Evolutionary conservation across 1,140 invertebrate species (phyloP), one percentile per base, ranked within the genome.

Genomic region (Cylas formicarius): DNA sequence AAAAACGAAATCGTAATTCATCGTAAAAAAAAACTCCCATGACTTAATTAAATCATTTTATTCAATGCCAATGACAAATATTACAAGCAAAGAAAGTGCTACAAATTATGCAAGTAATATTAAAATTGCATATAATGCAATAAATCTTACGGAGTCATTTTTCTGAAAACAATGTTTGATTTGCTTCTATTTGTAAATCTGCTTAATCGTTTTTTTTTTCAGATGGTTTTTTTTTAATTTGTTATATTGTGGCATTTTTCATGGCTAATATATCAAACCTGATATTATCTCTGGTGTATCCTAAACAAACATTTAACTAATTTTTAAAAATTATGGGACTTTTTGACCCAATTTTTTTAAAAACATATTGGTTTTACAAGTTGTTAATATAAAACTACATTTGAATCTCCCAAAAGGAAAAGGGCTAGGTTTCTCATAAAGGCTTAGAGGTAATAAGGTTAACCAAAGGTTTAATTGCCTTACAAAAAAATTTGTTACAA

Each of bases 221-320:
- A 5, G 29, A 5, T 6, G n/a, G n/a, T n/a, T n/a, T n/a, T n/a
- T n/a, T n/a, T n/a, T n/a, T n/a, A n/a, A n/a, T n/a, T n/a, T n/a
- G n/a, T n/a, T n/a, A n/a, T n/a, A n/a, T n/a, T n/a, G n/a, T n/a
- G n/a, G n/a, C n/a, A n/a, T n/a, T n/a, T n/a, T n/a, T n/a, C n/a
- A n/a, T n/a, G n/a, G 7, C 18, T 5, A 31, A 31, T 13, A 31
- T 31, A 31, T 31, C 29, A 31, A 31, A 31, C 29, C 13, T 31
- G 29, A 31, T 6, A 11, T 7, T 31, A 7, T 5, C 18, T 31
- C 29, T 31, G 29, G 13, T 13, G 13, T 31, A 31, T 31, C 29
- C 7, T 31, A n/a, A 13, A 17, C 14, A 31, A 31, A 31, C 3
- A n/a, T n/a, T n/a, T n/a, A n/a, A n/a, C n/a, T 4, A 31, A 10